Base-by-base conservation (phyloP, 2,888 invertebrate genomes). In the Ligdia adustata region DNA sequence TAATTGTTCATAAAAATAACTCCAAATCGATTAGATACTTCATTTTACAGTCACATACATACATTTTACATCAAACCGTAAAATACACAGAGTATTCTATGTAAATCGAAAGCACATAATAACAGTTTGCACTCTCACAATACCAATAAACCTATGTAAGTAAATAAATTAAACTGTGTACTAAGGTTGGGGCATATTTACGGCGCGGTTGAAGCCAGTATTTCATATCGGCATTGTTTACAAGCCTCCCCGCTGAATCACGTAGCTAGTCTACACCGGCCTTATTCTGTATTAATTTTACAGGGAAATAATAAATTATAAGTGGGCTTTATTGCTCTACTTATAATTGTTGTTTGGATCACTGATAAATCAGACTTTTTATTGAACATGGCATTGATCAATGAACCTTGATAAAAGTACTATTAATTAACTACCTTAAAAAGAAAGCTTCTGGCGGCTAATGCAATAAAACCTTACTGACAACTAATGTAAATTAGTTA, bases 221-320 rank as follows among this genome's bases (percentile, higher is more conserved):
- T 75, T 71, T 79, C 76, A 79, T 72, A 72, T 65, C 66, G 66
- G 71, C 68, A 76, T 79, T 79, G 79, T 78, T 73, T 73, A 73
- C 69, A 69, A 55, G 69, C 69, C 53, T 66, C 58, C 61, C 65
- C 59, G 62, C 58, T 68, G 70, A 73, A 70, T 69, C 74, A 74
- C 65, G 69, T 62, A 66, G 60, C 64, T 65, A 63, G 48, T 49
- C 48, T 62, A 66, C 62, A 69, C 66, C 66, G 63, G 66, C 67
- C 62, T 59, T 59, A 45, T 66, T 69, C 63, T 16, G 22, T 49
- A 43, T 49, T 49, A 49, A 49, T 49, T 49, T 49, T 43, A 42
- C 42, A 18, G 28, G 27, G 37, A 42, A 49, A 49, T 39, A 38
- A 43, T 49, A 43, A 49, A 12, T 49, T 18, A 43, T 28, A 27